Percentiles rank a stretch among this genome's conserved stretches.
Evolutionary conservation across 2,888 invertebrate species (phyloP).

Genomic region (Terebella lapidaria): DNA sequence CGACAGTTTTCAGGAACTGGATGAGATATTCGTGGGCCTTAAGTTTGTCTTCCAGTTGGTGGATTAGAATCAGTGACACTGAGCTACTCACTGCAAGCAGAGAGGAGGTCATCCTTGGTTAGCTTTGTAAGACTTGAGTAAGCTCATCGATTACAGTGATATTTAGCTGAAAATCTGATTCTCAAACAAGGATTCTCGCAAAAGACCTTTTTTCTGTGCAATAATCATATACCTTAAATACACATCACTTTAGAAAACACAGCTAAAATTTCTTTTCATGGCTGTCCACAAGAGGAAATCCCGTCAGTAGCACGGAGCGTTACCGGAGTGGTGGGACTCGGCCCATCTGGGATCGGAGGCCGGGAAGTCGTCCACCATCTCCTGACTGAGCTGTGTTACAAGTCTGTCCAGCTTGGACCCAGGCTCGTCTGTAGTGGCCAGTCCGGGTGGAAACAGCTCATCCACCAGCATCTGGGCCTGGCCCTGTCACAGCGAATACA

Average conservation of each 20-base stretch:
- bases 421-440: conserved; percentile 44
- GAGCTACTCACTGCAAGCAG: conserved; percentile 56
- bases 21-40: conserved; percentile 73
- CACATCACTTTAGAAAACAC: too few relatives aligned
- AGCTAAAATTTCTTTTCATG: too few relatives aligned
- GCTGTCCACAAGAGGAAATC: too few relatives aligned
- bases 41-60: conserved; percentile 83
- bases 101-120: too few relatives aligned
- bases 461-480: conserved; percentile 55
- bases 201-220: too few relatives aligned
- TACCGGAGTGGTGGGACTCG: conserved; percentile 41
- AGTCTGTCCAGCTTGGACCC: conserved; percentile 60
- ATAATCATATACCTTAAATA: too few relatives aligned
- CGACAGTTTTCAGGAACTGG: conserved; percentile 60
- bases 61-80: conserved; percentile 75
- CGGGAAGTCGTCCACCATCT: conserved; percentile 50
- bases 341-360: conserved; percentile 76
- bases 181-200: too few relatives aligned
- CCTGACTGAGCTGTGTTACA: conserved; percentile 67
- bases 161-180: too few relatives aligned
- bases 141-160: too few relatives aligned
- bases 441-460: conserved; percentile 53
- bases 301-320: too few relatives aligned
- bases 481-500: conserved; percentile 28
- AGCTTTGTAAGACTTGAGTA: too few relatives aligned